Evolutionary conservation across 2,113 vertebrate species (phyloP).

Genomic region (Scomber colias): DNA sequence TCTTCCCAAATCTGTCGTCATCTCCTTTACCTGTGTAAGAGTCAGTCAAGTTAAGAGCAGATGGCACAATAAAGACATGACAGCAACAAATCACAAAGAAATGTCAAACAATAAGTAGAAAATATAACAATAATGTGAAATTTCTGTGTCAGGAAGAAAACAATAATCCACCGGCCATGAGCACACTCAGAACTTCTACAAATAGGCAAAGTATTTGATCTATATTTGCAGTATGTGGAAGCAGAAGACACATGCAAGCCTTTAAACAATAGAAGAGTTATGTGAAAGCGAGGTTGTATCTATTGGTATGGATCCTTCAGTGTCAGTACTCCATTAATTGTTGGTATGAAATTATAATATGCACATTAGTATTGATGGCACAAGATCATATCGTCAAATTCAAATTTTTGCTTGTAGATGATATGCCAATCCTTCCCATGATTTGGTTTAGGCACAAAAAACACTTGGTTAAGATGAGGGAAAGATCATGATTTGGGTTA

Average conservation of each 20-base stretch:
- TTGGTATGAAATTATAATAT: too few species aligned
- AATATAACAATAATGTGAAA: neutral
- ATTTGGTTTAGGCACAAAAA: too few species aligned
- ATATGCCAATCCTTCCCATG: too few species aligned
- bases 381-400: too few species aligned
- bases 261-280: slow-evolving; percentile 41
- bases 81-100: slow-evolving; percentile 14
- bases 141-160: neutral
- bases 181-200: slow-evolving; percentile 6
- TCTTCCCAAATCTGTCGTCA: neutral
- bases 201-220: slow-evolving; percentile 34
- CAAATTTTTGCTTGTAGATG: too few species aligned
- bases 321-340: too few species aligned
- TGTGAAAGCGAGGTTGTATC: slow-evolving; percentile 7
- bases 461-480: too few species aligned
- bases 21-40: neutral
- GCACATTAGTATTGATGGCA: too few species aligned
- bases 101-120: neutral
- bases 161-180: neutral
- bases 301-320: too few species aligned
- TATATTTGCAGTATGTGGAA: slow-evolving; percentile 40
- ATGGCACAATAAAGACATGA: neutral
- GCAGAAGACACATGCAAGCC: slow-evolving; percentile 38
- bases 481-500: too few species aligned
- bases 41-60: neutral